Conservation (phyloP, 37 sponge, comb jelly and placozoan species). For the Haliclona indistincta region DNA sequence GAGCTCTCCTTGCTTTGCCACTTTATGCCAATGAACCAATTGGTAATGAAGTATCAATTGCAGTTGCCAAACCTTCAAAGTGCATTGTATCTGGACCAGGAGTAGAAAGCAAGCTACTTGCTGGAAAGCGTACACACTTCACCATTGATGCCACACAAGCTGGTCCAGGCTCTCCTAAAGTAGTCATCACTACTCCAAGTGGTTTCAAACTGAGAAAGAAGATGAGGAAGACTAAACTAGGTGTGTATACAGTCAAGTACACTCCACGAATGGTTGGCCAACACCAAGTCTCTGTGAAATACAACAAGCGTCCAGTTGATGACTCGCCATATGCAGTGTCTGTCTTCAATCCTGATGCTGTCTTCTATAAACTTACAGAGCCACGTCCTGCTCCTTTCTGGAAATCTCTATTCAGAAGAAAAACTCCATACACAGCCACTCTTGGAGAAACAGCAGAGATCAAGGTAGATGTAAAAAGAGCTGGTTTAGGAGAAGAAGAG, state of each 20-base stretch:
- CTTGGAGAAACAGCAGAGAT: slow-evolving; percentile 42
- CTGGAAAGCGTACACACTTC: slow-evolving; percentile 71
- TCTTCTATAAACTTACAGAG: too few species aligned
- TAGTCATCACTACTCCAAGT: slow-evolving; percentile 27
- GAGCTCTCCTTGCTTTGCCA: background rate
- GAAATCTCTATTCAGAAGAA: slow-evolving; percentile 63
- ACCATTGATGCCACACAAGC: slow-evolving; percentile 81
- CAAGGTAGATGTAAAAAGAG: slow-evolving; percentile 45
- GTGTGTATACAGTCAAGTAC: slow-evolving; percentile 65
- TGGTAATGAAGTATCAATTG: slow-evolving; percentile 55
- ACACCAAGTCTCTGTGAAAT: slow-evolving; percentile 74
- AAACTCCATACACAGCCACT: slow-evolving; percentile 54
- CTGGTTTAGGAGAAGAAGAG: slow-evolving; percentile 58
- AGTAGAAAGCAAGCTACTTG: slow-evolving; percentile 62
- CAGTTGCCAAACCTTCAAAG: slow-evolving; percentile 67
- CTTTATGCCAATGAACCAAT: slow-evolving; percentile 40
- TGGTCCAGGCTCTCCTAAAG: slow-evolving; percentile 67
- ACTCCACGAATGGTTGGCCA: slow-evolving; percentile 70
- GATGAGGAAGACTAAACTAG: slow-evolving; percentile 25
- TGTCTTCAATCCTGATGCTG: slow-evolving; percentile 58
- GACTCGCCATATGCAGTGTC: slow-evolving; percentile 77
- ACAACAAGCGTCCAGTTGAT: slow-evolving; percentile 53
- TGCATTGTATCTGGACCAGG: slow-evolving; percentile 89
- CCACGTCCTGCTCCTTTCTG: too few species aligned
- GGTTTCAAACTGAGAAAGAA: slow-evolving; percentile 17